Conservation (phyloP, 2,888 invertebrate genomes). For the Erebia ligea region DNA sequence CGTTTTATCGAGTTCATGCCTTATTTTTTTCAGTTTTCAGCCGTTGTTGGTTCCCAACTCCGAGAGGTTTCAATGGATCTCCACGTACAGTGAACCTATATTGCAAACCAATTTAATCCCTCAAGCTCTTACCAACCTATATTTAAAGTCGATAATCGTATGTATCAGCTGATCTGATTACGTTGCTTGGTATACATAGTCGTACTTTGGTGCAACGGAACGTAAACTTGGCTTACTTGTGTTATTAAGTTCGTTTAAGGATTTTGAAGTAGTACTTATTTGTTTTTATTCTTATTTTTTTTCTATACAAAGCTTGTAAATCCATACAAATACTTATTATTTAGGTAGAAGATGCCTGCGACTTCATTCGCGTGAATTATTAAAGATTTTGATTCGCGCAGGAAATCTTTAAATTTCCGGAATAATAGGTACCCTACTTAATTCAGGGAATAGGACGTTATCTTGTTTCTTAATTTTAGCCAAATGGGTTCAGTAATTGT, state of each 20-base stretch:
- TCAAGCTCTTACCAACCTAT: neutral
- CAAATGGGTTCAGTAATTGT: no score
- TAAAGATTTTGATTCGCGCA: no score
- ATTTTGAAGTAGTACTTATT: neutral
- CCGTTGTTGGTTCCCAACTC: conserved; percentile 35
- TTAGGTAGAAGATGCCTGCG: no score
- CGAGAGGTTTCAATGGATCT: conserved; percentile 32
- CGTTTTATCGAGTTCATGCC: conserved; percentile 33
- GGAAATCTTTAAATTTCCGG: no score
- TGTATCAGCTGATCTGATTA: conserved; percentile 18
- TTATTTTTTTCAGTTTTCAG: conserved; percentile 37
- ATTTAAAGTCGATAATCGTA: conserved; percentile 1
- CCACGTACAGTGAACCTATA: conserved; percentile 6
- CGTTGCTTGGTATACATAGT: neutral
- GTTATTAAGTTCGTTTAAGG: conserved; percentile 10
- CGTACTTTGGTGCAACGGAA: conserved; percentile 1
- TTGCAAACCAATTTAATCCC: neutral
- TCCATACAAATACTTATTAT: neutral
- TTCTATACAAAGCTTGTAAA: neutral
- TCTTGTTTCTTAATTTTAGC: no score
- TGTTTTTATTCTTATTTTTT: neutral
- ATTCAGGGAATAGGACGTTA: no score
- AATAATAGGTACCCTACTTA: no score
- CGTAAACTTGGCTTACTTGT: conserved; percentile 14
- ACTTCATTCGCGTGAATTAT: no score